These are phyloP conservation scores for Sarcophaga carnaria DNA, from an alignment of 2,888 invertebrate species.

Conservation along the genomic window DNA sequence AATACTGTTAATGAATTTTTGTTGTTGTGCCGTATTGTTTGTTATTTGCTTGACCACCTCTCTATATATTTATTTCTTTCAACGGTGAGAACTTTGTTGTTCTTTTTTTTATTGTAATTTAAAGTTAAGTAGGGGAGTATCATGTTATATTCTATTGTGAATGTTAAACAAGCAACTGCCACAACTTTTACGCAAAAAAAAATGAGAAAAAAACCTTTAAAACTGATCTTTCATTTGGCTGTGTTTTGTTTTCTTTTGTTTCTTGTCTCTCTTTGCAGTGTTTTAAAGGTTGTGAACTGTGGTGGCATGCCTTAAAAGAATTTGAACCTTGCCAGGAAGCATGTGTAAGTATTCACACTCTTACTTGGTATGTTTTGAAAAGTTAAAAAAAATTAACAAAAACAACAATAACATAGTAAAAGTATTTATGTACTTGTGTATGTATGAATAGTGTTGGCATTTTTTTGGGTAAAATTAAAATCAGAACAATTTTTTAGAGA, in stretches of 20 bases:
- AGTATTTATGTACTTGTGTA: not conserved
- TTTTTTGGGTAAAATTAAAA: no score
- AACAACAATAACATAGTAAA: not conserved
- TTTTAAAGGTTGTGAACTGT: conserved; percentile 89
- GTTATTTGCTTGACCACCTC: not conserved
- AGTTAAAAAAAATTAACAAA: not conserved
- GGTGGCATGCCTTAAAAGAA: conserved; percentile 87
- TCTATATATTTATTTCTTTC: not conserved
- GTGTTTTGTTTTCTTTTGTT: conserved; percentile 10
- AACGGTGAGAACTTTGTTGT: conserved; percentile 32
- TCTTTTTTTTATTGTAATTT: not conserved
- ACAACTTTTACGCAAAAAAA: conserved; percentile 9
- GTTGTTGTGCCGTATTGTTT: conserved; percentile 37
- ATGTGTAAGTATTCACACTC: conserved; percentile 87
- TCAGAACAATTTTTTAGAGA: no score
- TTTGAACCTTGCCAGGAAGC: conserved; percentile 89
- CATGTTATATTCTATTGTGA: not conserved
- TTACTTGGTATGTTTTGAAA: not conserved
- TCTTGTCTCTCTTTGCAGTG: conserved; percentile 84
- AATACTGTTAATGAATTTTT: conserved; percentile 59
- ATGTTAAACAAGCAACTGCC: conserved; percentile 56
- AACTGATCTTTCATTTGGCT: conserved; percentile 37
- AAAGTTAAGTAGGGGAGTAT: not conserved
- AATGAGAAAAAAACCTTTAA: conserved; percentile 8
- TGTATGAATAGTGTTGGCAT: no score